Percentiles rank a stretch among this genome's conserved stretches.
Conservation (phyloP, 2,113 vertebrate species). For the Phaethon lepturus region DNA sequence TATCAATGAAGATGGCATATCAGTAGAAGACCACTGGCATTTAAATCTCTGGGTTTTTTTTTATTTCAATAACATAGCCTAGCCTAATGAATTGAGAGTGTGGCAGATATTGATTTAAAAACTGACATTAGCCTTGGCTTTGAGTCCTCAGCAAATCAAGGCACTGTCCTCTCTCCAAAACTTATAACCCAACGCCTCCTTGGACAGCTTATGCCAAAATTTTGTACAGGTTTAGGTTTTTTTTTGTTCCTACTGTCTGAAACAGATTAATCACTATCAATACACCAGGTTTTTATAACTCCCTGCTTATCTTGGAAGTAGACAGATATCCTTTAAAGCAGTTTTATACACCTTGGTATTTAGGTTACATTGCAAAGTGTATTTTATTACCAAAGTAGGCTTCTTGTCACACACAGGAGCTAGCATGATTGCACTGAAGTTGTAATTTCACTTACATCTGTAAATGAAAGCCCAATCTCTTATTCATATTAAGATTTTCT, state of each 20-base stretch:
- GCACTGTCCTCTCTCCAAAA: neutral
- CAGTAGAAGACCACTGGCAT: neutral
- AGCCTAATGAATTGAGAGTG: neutral
- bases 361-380: neutral
- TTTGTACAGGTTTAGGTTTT: accelerated
- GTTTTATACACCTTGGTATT: neutral
- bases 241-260: neutral
- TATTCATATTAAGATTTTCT: neutral
- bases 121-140: neutral
- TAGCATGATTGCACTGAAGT: neutral
- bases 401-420: neutral
- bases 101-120: neutral
- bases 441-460: neutral
- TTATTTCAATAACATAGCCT: neutral
- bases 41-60: neutral
- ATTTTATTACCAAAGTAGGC: neutral
- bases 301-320: neutral
- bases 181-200: neutral
- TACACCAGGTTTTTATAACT: neutral
- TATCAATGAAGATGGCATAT: neutral
- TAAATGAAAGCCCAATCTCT: neutral
- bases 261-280: neutral
- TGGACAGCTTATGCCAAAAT: neutral
- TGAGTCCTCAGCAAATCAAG: neutral
- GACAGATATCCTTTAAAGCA: neutral